Evolutionary conservation across 2,888 invertebrate species (phyloP).

Genomic region (Branchellion lobata): DNA sequence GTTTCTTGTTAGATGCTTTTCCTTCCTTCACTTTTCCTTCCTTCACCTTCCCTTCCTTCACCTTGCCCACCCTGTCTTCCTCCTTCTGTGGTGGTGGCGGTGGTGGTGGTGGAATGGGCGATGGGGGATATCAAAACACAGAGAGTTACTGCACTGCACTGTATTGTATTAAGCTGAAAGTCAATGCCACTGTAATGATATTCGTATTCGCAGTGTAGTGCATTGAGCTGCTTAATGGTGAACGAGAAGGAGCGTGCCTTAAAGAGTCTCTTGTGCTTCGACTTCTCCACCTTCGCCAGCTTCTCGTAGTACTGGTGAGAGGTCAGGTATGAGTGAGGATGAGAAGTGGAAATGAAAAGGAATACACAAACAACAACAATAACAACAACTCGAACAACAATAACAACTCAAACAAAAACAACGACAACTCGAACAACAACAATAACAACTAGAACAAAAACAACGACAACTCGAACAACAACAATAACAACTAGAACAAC

Average conservation of each 20-base stretch:
- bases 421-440: background rate
- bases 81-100: too few species aligned
- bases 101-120: too few species aligned
- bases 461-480: background rate
- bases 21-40: too few species aligned
- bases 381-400: background rate
- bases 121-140: too few species aligned
- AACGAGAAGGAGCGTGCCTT: too few species aligned
- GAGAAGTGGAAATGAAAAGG: background rate
- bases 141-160: too few species aligned
- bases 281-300: conserved; percentile 19
- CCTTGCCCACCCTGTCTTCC: too few species aligned
- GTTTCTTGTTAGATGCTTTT: background rate
- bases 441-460: background rate
- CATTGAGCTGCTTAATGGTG: too few species aligned
- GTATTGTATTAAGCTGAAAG: too few species aligned
- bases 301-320: conserved; percentile 23
- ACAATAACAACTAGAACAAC: background rate
- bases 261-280: background rate
- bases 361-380: background rate
- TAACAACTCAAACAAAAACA: background rate
- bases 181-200: too few species aligned
- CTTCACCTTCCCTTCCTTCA: too few species aligned
- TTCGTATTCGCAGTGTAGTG: too few species aligned
- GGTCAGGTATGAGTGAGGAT: background rate